Percentiles rank a stretch among this genome's conserved stretches.
Conservation (phyloP, 1,140 invertebrate genomes). For the Aphis craccivora region DNA sequence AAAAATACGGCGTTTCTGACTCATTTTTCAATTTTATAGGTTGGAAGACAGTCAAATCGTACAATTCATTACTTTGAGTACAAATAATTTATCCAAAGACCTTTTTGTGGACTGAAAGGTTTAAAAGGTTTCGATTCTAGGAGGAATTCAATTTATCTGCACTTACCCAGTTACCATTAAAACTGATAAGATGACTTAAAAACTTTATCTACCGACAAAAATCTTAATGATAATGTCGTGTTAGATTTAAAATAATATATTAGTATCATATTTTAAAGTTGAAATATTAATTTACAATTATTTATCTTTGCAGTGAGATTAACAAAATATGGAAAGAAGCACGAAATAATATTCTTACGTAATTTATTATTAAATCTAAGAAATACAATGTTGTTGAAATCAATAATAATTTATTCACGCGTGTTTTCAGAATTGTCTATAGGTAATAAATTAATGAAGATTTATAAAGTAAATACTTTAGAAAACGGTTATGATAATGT, state of each 20-base stretch:
- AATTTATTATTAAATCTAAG: neutral
- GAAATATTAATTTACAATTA: neutral
- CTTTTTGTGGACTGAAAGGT: neutral
- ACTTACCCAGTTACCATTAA: neutral
- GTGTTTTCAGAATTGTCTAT: too few species aligned
- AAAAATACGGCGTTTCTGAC: neutral
- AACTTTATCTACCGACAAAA: neutral
- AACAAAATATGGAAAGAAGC: neutral
- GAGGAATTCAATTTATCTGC: neutral
- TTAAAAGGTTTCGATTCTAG: neutral
- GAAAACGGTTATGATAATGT: too few species aligned
- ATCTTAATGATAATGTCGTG: neutral
- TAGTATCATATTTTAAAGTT: neutral
- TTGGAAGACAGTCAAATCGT: neutral
- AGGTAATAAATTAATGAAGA: too few species aligned
- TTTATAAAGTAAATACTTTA: too few species aligned
- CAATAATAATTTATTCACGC: too few species aligned
- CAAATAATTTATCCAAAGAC: neutral
- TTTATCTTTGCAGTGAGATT: neutral
- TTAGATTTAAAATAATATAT: neutral
- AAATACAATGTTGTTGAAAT: too few species aligned
- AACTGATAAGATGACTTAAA: neutral
- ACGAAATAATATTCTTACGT: neutral
- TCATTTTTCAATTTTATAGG: conserved; percentile 1
- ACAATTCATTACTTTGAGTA: neutral